Evolutionary conservation across 2,888 invertebrate genomes (phyloP), one percentile per base, ranked within the genome.

Genomic region (Callyntrura sp.): DNA sequence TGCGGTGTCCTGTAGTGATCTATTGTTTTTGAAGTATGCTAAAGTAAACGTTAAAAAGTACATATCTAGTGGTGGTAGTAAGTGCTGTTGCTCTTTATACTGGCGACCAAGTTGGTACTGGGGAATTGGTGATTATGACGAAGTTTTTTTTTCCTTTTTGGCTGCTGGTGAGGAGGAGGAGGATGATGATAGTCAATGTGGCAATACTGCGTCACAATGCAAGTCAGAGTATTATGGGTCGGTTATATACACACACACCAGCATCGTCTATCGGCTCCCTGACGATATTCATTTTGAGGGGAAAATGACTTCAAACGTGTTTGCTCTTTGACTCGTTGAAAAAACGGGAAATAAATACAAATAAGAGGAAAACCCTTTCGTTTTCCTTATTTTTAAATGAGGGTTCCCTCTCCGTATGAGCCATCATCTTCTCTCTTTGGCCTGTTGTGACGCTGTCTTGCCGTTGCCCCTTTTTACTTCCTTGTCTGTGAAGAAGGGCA

Each of bases 11-110:
- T 43, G 51, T 78, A 28, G 73, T 70, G 81, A 81, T 48, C 65
- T 65, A 87, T 87, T 82, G 82, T 82, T 87, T 87, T 20, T 81
- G 76, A 88, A 83, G 83, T 65, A 62, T 81, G 48, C 23, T 68
- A 68, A 68, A 68, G 35, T 57, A 43, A 81, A 60, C 60, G 85
- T 43, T 25, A 57, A 78, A 55, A 57, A 57, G 14, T 57, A 11
- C 28, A n/a, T 76, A 23, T n/a, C 25, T 51, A 14, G 51, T 51
- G 51, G 51, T 14, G 51, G 9, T 51, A 3, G 2, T n/a, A 35
- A 6, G 51, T 51, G 9, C 51, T 62, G 62, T 11, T 68, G 68
- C 68, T 68, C 68, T 68, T 68, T 68, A 68, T 68, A 68, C 68
- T 17, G 68, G 43, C 43, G 68, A 1, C 45, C 6, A 45, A 48